Evolutionary conservation across 2,888 invertebrate genomes (phyloP).

Genomic region (Amphipoea oculea): DNA sequence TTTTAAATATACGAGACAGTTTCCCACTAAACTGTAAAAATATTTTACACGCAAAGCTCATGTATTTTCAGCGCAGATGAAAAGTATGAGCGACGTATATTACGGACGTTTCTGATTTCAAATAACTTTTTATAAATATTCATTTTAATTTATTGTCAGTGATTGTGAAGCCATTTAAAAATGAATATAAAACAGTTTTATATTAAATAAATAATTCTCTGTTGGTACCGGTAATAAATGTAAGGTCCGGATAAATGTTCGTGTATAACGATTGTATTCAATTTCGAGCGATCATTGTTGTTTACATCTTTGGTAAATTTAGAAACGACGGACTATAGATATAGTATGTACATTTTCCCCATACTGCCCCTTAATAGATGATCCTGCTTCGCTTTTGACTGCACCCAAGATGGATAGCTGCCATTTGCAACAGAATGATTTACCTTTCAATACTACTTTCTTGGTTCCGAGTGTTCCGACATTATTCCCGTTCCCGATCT

Average conservation of each 20-base stretch:
- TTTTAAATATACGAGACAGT: conserved; percentile 36
- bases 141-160: conserved; percentile 35
- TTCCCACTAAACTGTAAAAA: conserved; percentile 30
- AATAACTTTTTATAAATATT: conserved; percentile 38
- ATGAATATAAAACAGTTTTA: conserved; percentile 28
- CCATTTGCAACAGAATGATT: conserved; percentile 74
- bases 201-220: conserved; percentile 44
- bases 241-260: neutral
- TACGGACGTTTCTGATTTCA: conserved; percentile 16
- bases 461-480: conserved; percentile 24
- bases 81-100: conserved; percentile 26
- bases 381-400: conserved; percentile 73
- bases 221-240: conserved; percentile 61
- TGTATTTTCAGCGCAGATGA: conserved; percentile 30
- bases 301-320: no score
- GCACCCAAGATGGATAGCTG: conserved; percentile 75
- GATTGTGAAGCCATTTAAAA: conserved; percentile 25
- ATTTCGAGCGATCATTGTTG: no score
- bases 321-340: neutral
- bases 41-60: conserved; percentile 26
- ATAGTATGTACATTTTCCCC: conserved; percentile 66
- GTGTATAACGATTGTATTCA: no score
- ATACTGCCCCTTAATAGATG: conserved; percentile 75
- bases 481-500: conserved; percentile 13
- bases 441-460: conserved; percentile 63